These are phyloP conservation scores for Morelia viridis DNA, from an alignment of 2,797 vertebrate species.

Conservation along the genomic window DNA sequence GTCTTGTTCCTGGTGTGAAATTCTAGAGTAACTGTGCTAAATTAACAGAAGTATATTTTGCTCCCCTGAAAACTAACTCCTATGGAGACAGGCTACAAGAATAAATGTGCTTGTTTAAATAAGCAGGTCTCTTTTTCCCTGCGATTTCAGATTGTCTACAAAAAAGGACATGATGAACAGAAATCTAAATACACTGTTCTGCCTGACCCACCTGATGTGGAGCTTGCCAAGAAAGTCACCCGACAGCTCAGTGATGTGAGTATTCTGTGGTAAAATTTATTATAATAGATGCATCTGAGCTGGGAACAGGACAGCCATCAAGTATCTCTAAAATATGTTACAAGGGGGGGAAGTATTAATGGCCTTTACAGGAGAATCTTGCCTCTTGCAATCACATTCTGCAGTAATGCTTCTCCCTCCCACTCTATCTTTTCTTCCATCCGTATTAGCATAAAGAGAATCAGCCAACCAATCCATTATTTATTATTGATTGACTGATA, in stretches of 20 bases:
- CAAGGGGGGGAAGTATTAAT: background rate
- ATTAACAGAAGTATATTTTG: background rate
- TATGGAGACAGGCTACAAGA: background rate
- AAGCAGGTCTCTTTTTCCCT: background rate
- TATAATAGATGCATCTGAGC: background rate
- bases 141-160: slow-evolving; percentile 85
- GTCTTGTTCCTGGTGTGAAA: background rate
- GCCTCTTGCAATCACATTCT: background rate
- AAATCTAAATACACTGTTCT: slow-evolving; percentile 88
- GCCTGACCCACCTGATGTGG: slow-evolving; percentile 88
- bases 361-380: background rate
- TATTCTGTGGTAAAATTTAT: slow-evolving; percentile 8
- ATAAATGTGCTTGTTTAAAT: background rate
- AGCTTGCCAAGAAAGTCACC: slow-evolving; percentile 86
- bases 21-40: background rate
- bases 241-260: slow-evolving; percentile 92
- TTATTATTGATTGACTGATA: background rate
- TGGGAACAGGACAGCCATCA: background rate
- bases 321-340: background rate
- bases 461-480: background rate
- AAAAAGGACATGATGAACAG: slow-evolving; percentile 87
- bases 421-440: background rate
- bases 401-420: background rate
- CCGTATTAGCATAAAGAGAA: background rate
- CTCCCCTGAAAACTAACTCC: background rate